Evolutionary conservation across 2,797 vertebrate species (phyloP).

Genomic region (Anomalospiza imberbis): DNA sequence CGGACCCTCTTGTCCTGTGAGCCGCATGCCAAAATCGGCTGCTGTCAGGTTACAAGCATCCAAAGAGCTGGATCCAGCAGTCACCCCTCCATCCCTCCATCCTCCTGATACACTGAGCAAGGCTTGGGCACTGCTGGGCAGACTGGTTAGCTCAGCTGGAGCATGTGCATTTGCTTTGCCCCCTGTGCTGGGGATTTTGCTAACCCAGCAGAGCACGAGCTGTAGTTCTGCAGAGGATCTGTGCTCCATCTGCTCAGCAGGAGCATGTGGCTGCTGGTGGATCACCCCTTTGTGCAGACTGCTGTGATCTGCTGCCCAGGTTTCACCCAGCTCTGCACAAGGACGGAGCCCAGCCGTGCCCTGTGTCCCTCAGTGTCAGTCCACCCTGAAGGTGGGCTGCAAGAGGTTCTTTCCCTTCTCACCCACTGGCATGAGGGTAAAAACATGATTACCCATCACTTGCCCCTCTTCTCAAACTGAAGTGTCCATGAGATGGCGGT

Average conservation of each 20-base stretch:
- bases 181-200: neutral
- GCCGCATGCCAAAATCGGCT: neutral
- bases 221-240: neutral
- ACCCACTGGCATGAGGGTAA: neutral
- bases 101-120: neutral
- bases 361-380: neutral
- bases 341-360: neutral
- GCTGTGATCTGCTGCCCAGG: neutral
- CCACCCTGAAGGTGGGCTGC: neutral
- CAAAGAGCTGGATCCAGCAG: neutral
- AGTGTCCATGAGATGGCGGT: neutral
- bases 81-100: neutral
- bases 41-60: neutral
- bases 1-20: neutral
- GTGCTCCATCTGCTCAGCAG: neutral
- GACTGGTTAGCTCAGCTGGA: neutral
- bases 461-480: neutral
- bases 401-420: neutral
- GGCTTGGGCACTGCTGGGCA: neutral
- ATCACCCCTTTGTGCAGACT: neutral
- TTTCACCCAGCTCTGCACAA: neutral
- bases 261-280: neutral
- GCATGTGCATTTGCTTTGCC: accelerated
- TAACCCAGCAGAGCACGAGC: neutral
- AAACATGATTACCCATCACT: accelerated